phyloP scores from a whole-genome alignment of 2,797 vertebrate species.

The Myioborus melanocephalus region DNA sequence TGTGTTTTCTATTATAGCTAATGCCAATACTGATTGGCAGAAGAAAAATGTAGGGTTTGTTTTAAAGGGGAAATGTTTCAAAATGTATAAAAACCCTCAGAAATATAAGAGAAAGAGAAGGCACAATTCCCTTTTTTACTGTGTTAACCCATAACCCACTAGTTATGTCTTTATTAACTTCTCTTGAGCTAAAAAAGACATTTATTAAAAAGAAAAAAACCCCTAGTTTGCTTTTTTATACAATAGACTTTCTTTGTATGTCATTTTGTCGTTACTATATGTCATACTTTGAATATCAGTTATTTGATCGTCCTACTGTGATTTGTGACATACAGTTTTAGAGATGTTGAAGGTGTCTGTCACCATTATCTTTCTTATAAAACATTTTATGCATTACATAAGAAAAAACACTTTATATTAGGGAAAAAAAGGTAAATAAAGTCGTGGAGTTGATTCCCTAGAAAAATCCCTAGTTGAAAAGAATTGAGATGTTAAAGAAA shows the following conservation, averaged over 20 bases:
- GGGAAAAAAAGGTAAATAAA: neutral
- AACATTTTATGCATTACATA: slow-evolving; percentile 32
- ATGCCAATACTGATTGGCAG: neutral
- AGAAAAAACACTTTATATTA: slow-evolving; percentile 2
- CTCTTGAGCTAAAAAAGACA: neutral
- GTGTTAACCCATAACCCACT: neutral
- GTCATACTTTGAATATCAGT: slow-evolving; percentile 46
- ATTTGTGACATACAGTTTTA: slow-evolving; percentile 51
- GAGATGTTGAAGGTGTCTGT: slow-evolving; percentile 33
- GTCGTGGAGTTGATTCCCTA: neutral
- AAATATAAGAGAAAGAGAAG: neutral
- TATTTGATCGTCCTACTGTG: neutral
- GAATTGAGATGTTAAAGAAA: neutral
- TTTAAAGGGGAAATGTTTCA: neutral
- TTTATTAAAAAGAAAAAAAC: neutral
- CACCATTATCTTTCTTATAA: slow-evolving; percentile 27
- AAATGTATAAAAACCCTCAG: neutral
- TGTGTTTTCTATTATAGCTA: neutral
- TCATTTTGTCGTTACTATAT: slow-evolving; percentile 2
- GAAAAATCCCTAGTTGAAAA: neutral
- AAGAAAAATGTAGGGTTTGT: neutral
- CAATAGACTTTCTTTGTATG: slow-evolving; percentile 35
- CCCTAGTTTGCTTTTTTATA: neutral
- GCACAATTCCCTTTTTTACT: neutral
- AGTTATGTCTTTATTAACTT: neutral